phyloP scores from a whole-genome alignment of 2,113 vertebrate genomes.

The Nymphicus hollandicus region DNA sequence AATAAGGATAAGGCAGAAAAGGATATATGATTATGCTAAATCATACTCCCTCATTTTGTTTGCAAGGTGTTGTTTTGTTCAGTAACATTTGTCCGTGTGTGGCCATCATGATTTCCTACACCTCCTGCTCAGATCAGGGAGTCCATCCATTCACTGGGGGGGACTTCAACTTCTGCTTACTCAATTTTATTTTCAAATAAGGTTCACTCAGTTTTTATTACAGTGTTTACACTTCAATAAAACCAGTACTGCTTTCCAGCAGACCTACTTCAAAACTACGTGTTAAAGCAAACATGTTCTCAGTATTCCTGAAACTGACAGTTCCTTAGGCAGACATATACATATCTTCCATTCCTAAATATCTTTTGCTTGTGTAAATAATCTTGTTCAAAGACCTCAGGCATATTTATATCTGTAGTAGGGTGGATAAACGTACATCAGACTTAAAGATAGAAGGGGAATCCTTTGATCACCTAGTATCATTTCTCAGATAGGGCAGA shows the following conservation, averaged over 20 bases:
- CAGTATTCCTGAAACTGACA: background rate
- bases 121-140: background rate
- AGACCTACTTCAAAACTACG: background rate
- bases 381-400: background rate
- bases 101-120: background rate
- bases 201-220: background rate
- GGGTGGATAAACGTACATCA: background rate
- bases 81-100: background rate
- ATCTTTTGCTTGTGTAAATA: background rate
- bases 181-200: background rate
- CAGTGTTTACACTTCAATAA: background rate
- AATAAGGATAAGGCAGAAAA: background rate
- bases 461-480: background rate
- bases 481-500: background rate
- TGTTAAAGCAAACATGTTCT: background rate
- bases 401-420: background rate
- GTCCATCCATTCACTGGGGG: background rate
- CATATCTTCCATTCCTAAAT: background rate
- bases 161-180: background rate
- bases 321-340: background rate
- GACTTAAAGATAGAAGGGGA: background rate
- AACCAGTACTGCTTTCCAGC: background rate
- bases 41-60: background rate
- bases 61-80: background rate
- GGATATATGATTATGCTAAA: background rate